Evolutionary conservation across 2,113 vertebrate genomes (phyloP).

Genomic region (Salvator merianae): DNA sequence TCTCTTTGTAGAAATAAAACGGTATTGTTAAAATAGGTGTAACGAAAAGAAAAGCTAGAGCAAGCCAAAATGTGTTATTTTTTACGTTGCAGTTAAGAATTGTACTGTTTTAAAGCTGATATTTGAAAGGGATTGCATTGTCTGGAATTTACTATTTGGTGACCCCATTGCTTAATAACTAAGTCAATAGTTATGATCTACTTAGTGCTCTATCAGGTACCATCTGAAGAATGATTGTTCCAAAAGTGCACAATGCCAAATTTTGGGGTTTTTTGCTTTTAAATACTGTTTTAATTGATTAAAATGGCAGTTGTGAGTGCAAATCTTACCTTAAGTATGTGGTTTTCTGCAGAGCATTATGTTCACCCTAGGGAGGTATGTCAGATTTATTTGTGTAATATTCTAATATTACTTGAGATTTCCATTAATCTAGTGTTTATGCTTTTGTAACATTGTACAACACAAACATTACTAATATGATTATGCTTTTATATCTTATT

Average conservation of each 20-base stretch:
- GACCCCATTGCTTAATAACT: not conserved
- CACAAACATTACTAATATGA: conserved; percentile 65
- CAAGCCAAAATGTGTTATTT: not conserved
- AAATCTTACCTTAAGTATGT: accelerated
- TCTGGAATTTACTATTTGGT: not conserved
- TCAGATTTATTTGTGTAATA: not conserved
- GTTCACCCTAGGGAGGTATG: not conserved
- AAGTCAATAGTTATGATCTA: not conserved
- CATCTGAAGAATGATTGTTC: not conserved
- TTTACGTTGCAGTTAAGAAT: not conserved
- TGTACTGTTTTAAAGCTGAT: not conserved
- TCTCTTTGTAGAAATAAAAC: not conserved
- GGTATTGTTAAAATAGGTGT: not conserved
- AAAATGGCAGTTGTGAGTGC: not conserved
- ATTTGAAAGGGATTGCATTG: not conserved
- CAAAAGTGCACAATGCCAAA: not conserved
- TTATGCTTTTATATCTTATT: conserved; percentile 68
- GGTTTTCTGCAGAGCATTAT: not conserved
- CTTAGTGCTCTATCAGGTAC: not conserved
- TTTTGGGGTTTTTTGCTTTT: not conserved
- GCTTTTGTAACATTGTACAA: conserved; percentile 55
- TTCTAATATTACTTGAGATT: conserved; percentile 28
- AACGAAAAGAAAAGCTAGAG: not conserved
- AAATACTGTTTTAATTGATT: not conserved
- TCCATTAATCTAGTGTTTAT: conserved; percentile 46